Base-by-base conservation (phyloP, 2,888 invertebrate genomes). In the Nyleta sp. region DNA sequence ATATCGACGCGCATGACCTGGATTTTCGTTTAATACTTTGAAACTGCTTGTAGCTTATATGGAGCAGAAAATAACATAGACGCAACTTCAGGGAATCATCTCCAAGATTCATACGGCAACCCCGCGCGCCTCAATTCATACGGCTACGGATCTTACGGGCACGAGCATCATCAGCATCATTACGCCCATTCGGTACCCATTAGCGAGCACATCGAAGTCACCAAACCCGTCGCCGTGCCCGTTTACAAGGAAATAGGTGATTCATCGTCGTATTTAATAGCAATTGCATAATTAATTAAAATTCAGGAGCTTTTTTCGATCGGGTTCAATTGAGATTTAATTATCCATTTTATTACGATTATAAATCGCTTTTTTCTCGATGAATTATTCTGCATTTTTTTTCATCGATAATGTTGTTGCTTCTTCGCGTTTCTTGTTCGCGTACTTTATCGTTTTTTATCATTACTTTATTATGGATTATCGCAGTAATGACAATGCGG, bases 221-320 rank as follows among this genome's bases (percentile, higher is more conserved):
- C 93, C 24, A 94, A 92, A 82, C 94, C 94, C 0, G 93, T 94
- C 50, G 92, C 93, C 0, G 92, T 94, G 53, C 94, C 94, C 44
- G 92, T 94, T 35, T 93, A 94, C 84, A 95, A 93, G 86, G 57
- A 94, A 94, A 60, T 71, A 72, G 65, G 76, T 71, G 42, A 68
- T 67, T 33, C 11, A 42, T 57, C 48, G 31, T 55, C 35, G 6
- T 17, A 17, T 11, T 35, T 35, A 42, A 42, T 42, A 8, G 17
- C 10, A 18, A 42, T 42, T 42, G 10, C 17, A 42, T 42, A 17
- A 42, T 38, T 38, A 38, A 38, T 38, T 38, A 11, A 10, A 28
- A 28, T 10, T 28, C 8, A 7, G 28, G 10, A 28, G 28, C 28
- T 28, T 28, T 7, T 1, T 28, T 28, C 28, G 2, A 28, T 28